Conservation (phyloP, 2,797 vertebrate species). For the Arctocebus calabarensis region DNA sequence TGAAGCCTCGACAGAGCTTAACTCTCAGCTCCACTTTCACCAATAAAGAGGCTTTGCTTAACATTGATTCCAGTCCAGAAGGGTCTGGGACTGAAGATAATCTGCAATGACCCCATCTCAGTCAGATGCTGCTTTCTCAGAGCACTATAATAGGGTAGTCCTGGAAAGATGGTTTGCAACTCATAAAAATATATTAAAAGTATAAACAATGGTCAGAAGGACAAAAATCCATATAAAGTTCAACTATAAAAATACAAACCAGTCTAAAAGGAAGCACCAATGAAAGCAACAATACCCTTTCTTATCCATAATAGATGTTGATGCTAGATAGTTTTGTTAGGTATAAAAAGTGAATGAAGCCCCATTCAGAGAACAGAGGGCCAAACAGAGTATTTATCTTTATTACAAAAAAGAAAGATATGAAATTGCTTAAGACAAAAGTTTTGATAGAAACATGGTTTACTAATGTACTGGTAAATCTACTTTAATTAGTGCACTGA, state of each 20-base stretch:
- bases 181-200: constrained; percentile 75
- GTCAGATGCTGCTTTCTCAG: constrained; percentile 68
- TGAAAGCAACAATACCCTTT: constrained; percentile 67
- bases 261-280: constrained; percentile 51
- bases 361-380: neutral
- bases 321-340: constrained; percentile 18
- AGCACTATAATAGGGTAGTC: constrained; percentile 58
- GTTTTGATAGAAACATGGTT: neutral
- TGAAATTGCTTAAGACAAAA: neutral
- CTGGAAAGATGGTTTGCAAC: constrained; percentile 69
- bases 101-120: constrained; percentile 81
- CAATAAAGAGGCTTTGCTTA: constrained; percentile 95
- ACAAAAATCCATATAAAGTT: constrained; percentile 63
- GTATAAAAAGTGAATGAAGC: neutral
- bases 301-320: constrained; percentile 31
- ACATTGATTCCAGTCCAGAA: constrained; percentile 95
- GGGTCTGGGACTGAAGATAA: constrained; percentile 92
- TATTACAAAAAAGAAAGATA: neutral
- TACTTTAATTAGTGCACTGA: constrained; percentile 25
- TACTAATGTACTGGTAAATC: neutral
- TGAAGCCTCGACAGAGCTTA: constrained; percentile 94
- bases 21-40: constrained; percentile 94
- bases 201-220: neutral
- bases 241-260: constrained; percentile 73
- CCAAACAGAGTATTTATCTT: neutral